phyloP scores from a whole-genome alignment of 2,888 invertebrate species.

The Thecocarcelia acutangulata region DNA sequence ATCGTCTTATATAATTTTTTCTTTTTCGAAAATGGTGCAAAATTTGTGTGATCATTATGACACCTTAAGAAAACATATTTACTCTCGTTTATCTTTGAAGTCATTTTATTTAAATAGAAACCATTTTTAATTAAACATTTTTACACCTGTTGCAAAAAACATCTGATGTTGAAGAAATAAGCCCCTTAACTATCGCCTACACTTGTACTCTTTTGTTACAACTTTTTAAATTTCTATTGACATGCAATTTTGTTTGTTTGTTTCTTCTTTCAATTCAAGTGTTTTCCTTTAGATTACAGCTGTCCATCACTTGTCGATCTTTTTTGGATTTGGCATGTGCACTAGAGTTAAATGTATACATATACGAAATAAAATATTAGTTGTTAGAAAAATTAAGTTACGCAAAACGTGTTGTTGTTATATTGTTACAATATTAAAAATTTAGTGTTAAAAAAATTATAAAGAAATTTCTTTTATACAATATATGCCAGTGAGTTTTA shows the following conservation, averaged over 20 bases:
- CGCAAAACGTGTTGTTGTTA: background rate
- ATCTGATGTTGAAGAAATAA: background rate
- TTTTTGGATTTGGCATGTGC: slow-evolving; percentile 56
- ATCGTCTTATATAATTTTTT: too few species aligned
- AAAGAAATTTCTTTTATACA: too few species aligned
- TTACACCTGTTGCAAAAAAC: slow-evolving; percentile 61
- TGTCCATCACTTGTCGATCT: slow-evolving; percentile 57
- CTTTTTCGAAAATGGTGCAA: too few species aligned
- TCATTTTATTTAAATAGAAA: slow-evolving; percentile 1
- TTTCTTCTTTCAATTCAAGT: slow-evolving; percentile 24
- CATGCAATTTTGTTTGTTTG: slow-evolving; percentile 61
- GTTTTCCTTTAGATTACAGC: slow-evolving; percentile 48
- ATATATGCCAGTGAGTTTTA: too few species aligned
- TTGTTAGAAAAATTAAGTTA: slow-evolving; percentile 2
- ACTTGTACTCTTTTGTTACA: slow-evolving; percentile 34
- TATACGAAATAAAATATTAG: background rate
- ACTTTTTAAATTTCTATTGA: slow-evolving; percentile 39
- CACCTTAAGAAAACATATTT: background rate
- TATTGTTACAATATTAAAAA: too few species aligned
- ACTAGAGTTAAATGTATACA: slow-evolving; percentile 7
- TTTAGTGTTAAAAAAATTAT: too few species aligned
- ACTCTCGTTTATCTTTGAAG: background rate
- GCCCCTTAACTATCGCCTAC: slow-evolving; percentile 51
- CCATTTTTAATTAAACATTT: slow-evolving; percentile 28
- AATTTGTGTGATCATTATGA: too few species aligned